These are phyloP conservation scores for Chlorospingus semifuscus DNA, from an alignment of 2,797 vertebrate species.

Conservation along the genomic window DNA sequence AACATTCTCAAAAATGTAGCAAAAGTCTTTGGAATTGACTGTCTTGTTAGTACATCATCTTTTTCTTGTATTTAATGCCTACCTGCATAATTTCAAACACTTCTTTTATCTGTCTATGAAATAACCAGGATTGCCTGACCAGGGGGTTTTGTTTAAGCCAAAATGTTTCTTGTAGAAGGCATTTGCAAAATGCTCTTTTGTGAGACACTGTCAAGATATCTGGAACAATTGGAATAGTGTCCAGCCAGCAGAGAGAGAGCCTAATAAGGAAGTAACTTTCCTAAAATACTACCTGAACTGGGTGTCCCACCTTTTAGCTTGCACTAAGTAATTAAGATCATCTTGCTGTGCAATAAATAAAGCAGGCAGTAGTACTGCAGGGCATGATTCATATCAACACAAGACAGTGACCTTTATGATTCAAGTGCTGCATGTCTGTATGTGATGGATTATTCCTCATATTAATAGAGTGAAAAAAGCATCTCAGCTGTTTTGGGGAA, in stretches of 20 bases:
- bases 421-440: neutral
- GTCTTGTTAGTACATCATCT: neutral
- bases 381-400: constrained; percentile 29
- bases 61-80: neutral
- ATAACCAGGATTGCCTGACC: neutral
- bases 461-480: neutral
- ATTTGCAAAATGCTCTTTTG: neutral
- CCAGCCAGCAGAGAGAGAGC: neutral
- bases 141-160: neutral
- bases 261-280: neutral
- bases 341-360: neutral
- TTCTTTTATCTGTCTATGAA: neutral
- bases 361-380: neutral
- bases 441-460: neutral
- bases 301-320: neutral
- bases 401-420: constrained; percentile 32
- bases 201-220: neutral
- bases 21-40: neutral
- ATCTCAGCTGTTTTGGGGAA: neutral
- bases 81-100: neutral
- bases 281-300: neutral
- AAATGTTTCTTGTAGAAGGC: neutral
- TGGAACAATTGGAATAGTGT: neutral
- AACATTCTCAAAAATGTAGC: neutral
- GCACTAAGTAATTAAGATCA: neutral